Evolutionary conservation across 1,140 invertebrate species (phyloP).

Genomic region (Habropoda laboriosa): DNA sequence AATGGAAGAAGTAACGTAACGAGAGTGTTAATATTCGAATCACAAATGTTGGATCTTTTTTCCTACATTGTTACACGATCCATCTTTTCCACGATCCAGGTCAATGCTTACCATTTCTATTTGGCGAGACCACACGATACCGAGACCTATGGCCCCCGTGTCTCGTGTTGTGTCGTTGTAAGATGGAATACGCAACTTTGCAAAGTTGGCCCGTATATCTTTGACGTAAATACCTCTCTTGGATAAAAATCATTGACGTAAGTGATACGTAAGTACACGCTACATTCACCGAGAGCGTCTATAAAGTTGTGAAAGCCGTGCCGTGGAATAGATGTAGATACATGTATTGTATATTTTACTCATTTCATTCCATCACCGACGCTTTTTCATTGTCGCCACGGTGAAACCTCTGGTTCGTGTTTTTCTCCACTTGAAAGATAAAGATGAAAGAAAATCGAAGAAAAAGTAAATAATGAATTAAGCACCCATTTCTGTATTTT

Average conservation of each 20-base stretch:
- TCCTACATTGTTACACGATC: no score
- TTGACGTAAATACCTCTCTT: not conserved
- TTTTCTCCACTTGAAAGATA: not conserved
- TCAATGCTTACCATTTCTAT: not conserved
- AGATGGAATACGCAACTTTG: slow-evolving; percentile 10
- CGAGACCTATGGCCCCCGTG: not conserved
- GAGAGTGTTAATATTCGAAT: no score
- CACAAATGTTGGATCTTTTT: no score
- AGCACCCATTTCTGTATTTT: no score
- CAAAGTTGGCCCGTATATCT: not conserved
- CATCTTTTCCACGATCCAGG: not conserved
- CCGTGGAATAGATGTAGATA: not conserved
- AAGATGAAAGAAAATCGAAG: not conserved
- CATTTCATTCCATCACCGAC: not conserved
- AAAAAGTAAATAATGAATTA: no score
- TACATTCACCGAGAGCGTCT: not conserved
- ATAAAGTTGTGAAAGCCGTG: not conserved
- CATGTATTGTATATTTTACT: not conserved
- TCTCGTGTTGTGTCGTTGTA: not conserved
- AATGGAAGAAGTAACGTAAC: no score
- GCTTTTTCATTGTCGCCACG: not conserved
- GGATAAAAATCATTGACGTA: slow-evolving; percentile 10
- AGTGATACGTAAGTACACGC: not conserved
- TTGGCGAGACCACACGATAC: not conserved
- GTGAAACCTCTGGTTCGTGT: not conserved